A percentile compares a stretch with the other conserved stretches of the same genome.
These are phyloP conservation scores for Cybosia mesomella DNA, from an alignment of 2,888 invertebrate genomes.

Conservation along the genomic window DNA sequence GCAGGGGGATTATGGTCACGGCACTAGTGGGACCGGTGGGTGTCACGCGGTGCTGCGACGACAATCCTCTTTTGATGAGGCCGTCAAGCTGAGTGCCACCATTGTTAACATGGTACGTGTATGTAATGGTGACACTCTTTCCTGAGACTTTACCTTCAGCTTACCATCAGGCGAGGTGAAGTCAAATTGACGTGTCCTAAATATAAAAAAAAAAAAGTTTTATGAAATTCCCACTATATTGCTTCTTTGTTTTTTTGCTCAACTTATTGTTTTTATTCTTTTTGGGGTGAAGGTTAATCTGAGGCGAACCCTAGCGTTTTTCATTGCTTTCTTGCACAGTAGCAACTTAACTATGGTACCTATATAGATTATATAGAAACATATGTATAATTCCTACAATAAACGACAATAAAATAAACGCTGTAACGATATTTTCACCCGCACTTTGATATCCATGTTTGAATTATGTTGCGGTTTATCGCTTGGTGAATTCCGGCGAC, in stretches of 20 bases:
- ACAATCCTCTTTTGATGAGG: too few relatives aligned
- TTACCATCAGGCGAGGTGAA: too few relatives aligned
- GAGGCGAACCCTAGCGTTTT: neutral
- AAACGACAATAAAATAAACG: neutral
- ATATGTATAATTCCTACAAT: neutral
- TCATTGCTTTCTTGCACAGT: neutral
- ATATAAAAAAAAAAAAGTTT: too few relatives aligned
- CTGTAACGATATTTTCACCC: neutral
- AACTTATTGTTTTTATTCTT: neutral
- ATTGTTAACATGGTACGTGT: too few relatives aligned
- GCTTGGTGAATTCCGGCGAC: conserved; percentile 41
- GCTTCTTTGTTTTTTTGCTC: neutral
- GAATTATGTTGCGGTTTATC: conserved; percentile 49
- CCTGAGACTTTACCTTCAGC: too few relatives aligned
- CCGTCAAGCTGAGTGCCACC: too few relatives aligned
- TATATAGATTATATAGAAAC: neutral
- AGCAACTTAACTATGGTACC: too few relatives aligned
- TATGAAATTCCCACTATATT: neutral
- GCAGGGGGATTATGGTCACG: too few relatives aligned
- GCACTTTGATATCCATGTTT: conserved; percentile 29
- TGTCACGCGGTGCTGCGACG: too few relatives aligned
- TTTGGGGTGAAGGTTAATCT: neutral
- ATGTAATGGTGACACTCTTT: too few relatives aligned
- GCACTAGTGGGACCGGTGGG: too few relatives aligned
- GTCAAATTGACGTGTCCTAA: too few relatives aligned